Conservation (phyloP, 92 coral and sea anemone genomes). For the Actinernus sp. region DNA sequence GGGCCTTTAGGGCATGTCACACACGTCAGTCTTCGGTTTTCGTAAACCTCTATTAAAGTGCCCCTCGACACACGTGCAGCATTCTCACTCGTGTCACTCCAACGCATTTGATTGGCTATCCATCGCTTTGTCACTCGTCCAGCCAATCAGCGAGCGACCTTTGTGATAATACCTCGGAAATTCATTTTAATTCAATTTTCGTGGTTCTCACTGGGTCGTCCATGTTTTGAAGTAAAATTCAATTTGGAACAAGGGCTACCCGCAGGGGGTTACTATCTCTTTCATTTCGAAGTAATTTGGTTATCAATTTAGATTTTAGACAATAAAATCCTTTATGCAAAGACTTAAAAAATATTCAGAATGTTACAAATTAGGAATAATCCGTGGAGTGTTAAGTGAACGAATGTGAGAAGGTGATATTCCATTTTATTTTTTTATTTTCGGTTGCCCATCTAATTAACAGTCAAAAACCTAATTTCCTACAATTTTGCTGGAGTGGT, state of each 20-base stretch:
- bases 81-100: slow-evolving; percentile 10
- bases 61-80: background rate
- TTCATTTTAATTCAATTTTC: background rate
- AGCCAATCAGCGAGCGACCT: background rate
- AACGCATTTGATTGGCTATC: slow-evolving; percentile 4
- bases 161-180: background rate
- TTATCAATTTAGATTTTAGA: background rate
- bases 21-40: background rate
- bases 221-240: background rate
- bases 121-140: background rate
- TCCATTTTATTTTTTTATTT: background rate
- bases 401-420: background rate
- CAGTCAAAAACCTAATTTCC: background rate
- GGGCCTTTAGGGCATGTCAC: slow-evolving; percentile 18
- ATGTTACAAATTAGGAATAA: background rate
- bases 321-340: background rate
- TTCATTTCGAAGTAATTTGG: background rate
- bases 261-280: background rate
- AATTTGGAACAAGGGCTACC: background rate
- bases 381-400: too few species aligned
- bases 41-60: slow-evolving; percentile 12
- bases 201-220: background rate
- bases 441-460: background rate
- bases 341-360: background rate
- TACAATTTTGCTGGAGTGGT: too few species aligned